Base-by-base conservation (phyloP, 2,113 vertebrate genomes). In the Chamaea fasciata region DNA sequence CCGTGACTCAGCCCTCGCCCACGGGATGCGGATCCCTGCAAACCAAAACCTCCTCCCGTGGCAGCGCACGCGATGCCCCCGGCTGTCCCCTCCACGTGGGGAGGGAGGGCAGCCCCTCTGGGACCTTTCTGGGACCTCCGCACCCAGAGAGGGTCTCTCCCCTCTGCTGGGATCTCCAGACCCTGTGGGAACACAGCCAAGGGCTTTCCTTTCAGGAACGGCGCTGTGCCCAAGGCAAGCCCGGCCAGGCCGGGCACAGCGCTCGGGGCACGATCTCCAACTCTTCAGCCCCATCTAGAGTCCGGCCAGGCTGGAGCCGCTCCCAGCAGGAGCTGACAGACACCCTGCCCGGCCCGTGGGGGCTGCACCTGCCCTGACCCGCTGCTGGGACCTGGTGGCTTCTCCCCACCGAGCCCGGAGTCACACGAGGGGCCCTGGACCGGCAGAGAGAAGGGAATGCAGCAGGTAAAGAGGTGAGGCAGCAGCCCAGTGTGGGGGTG, bases 261-360 rank as follows among this genome's bases (percentile, higher is more conserved):
- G 6, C 73, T 33, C 74, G 7, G 74, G 89, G 53, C 27, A 41
- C 23, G 31, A 68, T 91, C 78, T 71, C 70, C 90, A 76, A 90
- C 92, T 73, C 95, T 90, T 56, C 85, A 96, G 96, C 96, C 92
- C 95, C 95, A 96, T 27, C 95, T 96, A 96, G 92, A 96, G 96
- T 57, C 84, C n/a, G 62, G 44, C 65, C 69, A 11, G 83, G 80
- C 86, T 62, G 42, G 30, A 85, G n/a, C 37, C 0, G 14, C 57
- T 68, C 57, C 75, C 31, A 6, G 22, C n/a, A 22, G 52, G 16
- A 78, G 23, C 76, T 28, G 71, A 23, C 83, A 62, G 71, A 21
- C 83, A 69, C 28, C 37, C 56, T 42, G 68, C 33, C 63, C 1
- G 0, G 62, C 49, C 75, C 79, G 1, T 4, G 15, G 24, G 49